These are phyloP conservation scores for Rhodeus uyekii DNA, from an alignment of 2,797 vertebrate species.

Conservation along the genomic window DNA sequence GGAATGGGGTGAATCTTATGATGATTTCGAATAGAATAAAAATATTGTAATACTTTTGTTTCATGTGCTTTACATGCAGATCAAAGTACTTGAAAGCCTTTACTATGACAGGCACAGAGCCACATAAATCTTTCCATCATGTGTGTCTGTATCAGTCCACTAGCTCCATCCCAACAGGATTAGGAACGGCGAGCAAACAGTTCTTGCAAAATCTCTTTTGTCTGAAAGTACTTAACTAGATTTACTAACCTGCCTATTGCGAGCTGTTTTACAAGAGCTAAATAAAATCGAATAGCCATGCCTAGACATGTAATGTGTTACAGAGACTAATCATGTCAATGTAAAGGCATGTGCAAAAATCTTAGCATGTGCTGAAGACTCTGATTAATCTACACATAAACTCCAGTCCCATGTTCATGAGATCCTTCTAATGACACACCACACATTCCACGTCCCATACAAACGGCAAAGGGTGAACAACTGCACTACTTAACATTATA, in stretches of 20 bases:
- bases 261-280: slow-evolving; percentile 22
- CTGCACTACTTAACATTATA: slow-evolving; percentile 57
- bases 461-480: slow-evolving; percentile 50
- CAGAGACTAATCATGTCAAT: background rate
- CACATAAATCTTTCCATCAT: slow-evolving; percentile 4
- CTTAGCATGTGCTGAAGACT: slow-evolving; percentile 25
- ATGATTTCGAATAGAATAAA: background rate
- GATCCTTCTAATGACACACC: slow-evolving; percentile 31
- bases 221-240: slow-evolving; percentile 16
- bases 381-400: slow-evolving; percentile 29
- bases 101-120: background rate
- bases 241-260: slow-evolving; percentile 10
- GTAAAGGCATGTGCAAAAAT: slow-evolving; percentile 11
- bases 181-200: background rate
- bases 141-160: slow-evolving; percentile 4
- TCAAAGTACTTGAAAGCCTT: slow-evolving; percentile 9
- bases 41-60: background rate
- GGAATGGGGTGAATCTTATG: background rate
- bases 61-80: slow-evolving; percentile 2
- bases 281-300: slow-evolving; percentile 25
- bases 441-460: slow-evolving; percentile 39
- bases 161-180: slow-evolving; percentile 5
- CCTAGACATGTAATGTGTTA: background rate
- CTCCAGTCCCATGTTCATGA: slow-evolving; percentile 19
- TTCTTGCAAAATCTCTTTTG: slow-evolving; percentile 11